These are phyloP conservation scores for Chymomyza costata DNA, from an alignment of 1,140 invertebrate species.

Conservation along the genomic window DNA sequence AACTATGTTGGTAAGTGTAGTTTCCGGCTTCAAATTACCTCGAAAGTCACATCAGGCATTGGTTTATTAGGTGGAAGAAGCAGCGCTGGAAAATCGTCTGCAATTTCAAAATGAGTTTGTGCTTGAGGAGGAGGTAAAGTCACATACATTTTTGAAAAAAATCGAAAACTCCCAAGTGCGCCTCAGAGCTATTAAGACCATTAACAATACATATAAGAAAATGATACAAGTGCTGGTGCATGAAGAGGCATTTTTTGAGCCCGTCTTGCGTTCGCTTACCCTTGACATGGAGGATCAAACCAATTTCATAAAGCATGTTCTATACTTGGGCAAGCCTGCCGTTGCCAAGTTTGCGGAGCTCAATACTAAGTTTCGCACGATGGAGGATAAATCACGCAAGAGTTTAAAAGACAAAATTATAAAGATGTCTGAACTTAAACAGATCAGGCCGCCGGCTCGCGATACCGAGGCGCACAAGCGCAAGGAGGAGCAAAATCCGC, in stretches of 20 bases:
- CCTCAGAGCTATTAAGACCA: slow-evolving; percentile 65
- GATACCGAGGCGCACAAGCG: slow-evolving; percentile 12
- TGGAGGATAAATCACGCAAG: slow-evolving; percentile 55
- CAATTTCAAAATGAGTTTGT: slow-evolving; percentile 68
- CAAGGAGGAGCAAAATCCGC: slow-evolving; percentile 18
- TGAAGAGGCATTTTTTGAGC: slow-evolving; percentile 70
- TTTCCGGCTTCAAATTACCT: not conserved
- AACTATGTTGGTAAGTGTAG: slow-evolving; percentile 33
- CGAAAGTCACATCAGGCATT: no score
- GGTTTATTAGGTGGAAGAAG: slow-evolving; percentile 8
- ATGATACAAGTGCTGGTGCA: slow-evolving; percentile 64
- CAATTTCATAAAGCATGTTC: slow-evolving; percentile 67
- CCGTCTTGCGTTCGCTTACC: slow-evolving; percentile 58
- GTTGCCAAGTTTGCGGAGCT: slow-evolving; percentile 60
- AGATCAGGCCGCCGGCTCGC: not conserved
- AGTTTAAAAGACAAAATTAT: slow-evolving; percentile 49
- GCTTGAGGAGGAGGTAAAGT: slow-evolving; percentile 57
- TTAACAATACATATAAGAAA: slow-evolving; percentile 64
- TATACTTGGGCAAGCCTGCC: slow-evolving; percentile 63
- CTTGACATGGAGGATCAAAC: slow-evolving; percentile 67
- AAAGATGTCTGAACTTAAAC: slow-evolving; percentile 34
- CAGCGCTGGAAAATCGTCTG: slow-evolving; percentile 59
- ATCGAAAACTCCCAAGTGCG: slow-evolving; percentile 70
- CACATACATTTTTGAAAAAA: slow-evolving; percentile 50
- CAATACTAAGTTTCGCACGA: slow-evolving; percentile 40